Evolutionary conservation across 1,140 invertebrate genomes (phyloP).

Genomic region (Penaeus indicus): DNA sequence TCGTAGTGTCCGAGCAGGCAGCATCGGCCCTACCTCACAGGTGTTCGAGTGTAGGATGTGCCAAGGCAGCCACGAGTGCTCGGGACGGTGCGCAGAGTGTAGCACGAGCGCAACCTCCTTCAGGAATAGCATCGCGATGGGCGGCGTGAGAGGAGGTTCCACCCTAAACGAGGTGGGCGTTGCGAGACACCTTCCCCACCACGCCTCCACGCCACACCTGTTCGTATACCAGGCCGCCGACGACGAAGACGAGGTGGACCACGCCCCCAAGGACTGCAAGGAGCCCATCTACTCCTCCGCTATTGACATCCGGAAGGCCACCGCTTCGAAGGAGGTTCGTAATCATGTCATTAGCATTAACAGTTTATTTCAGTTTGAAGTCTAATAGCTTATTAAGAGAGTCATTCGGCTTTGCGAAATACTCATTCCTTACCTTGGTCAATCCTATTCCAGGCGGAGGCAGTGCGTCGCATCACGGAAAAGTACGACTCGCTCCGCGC

Average conservation of each 20-base stretch:
- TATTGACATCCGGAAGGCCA: conserved; percentile 68
- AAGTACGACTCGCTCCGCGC: conserved; percentile 67
- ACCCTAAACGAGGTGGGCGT: conserved; percentile 58
- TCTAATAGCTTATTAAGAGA: too few relatives aligned
- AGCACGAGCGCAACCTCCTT: background rate
- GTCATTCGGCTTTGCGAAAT: background rate
- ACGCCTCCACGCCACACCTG: conserved; percentile 67
- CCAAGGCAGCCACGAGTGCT: conserved; percentile 45
- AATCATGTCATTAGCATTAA: background rate
- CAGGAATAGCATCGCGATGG: conserved; percentile 59
- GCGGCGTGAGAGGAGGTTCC: conserved; percentile 51
- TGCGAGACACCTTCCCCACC: conserved; percentile 59
- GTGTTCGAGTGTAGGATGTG: conserved; percentile 39
- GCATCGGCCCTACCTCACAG: background rate
- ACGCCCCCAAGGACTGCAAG: conserved; percentile 48
- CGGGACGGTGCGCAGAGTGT: conserved; percentile 10
- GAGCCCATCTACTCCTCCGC: conserved; percentile 68
- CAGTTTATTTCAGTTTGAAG: background rate
- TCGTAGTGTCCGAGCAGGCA: background rate
- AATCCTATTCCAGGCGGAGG: conserved; percentile 71
- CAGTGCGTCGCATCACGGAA: conserved; percentile 67
- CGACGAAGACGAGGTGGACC: conserved; percentile 65
- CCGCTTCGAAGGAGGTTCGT: conserved; percentile 65
- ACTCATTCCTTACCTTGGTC: conserved; percentile 69
- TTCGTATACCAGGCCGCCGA: conserved; percentile 67